These are phyloP conservation scores for Acromyrmex charruanus DNA, from an alignment of 1,140 invertebrate genomes.

Conservation along the genomic window DNA sequence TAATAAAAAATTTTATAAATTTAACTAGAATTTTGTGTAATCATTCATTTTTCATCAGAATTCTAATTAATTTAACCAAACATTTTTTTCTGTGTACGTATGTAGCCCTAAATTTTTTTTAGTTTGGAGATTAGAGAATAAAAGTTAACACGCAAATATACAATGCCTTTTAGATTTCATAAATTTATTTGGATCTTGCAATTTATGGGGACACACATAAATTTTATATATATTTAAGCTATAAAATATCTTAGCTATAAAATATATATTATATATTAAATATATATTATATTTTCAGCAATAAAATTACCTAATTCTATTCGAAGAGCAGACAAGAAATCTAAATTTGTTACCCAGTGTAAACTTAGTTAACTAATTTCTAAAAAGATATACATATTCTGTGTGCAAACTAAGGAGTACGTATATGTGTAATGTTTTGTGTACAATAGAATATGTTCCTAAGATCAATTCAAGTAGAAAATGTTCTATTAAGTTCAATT, in stretches of 20 bases:
- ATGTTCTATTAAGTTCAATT: not conserved
- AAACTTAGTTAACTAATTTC: not conserved
- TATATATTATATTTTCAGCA: no score
- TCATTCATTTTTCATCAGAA: no score
- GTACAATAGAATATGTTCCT: not conserved
- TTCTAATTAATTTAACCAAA: no score
- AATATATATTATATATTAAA: no score
- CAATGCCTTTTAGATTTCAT: not conserved
- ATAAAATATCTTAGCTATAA: no score
- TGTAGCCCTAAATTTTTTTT: no score
- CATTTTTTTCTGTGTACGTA: no score
- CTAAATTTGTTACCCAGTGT: not conserved
- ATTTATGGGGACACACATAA: not conserved
- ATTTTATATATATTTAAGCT: no score
- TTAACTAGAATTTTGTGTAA: no score
- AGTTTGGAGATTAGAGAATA: no score
- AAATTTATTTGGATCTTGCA: not conserved
- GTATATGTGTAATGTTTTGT: not conserved
- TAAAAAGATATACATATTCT: not conserved
- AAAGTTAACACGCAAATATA: no score
- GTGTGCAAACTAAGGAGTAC: not conserved
- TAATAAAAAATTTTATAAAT: no score
- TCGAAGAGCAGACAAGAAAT: not conserved
- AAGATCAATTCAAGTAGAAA: not conserved
- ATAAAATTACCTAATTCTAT: conserved; percentile 13